Base-by-base conservation (phyloP, 2,113 vertebrate species). In the Picathartes gymnocephalus region DNA sequence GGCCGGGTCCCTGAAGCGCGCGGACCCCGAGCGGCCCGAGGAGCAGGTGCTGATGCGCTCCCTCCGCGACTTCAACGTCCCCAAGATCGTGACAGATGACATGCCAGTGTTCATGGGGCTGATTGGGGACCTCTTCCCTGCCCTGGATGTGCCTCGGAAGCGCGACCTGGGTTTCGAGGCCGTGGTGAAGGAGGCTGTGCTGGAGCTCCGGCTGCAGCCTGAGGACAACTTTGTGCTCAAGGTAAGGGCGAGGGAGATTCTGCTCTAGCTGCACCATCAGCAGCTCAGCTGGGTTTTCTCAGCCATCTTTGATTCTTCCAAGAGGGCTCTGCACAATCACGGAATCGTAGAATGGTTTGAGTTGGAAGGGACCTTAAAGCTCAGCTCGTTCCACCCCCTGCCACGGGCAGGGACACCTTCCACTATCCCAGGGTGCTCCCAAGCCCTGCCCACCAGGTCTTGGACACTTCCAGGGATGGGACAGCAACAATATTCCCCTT, bases 141-240 rank as follows among this genome's bases (percentile, higher is more conserved):
- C 98, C 0, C 92, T 99, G 96, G 98, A 99, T 1, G 98, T 99
- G 25, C 99, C 99, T 44, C 98, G 99, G 66, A 99, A 98, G 94
- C 98, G 98, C 74, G 98, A 99, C 92, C 87, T 97, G 81, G 92
- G 96, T 83, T 99, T 99, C 6, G 99, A 99, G 96, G 97, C 97
- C 0, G 93, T 98, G 33, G 98, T 99, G 71, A 98, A 96, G 73
- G 97, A 99, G 82, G 98, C 99, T 0, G 96, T 99, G 17, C 61
- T 99, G 96, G 98, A 99, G 56, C 98, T 99, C 35, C 98, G 97
- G 51, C 93, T 99, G 73, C 99, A 99, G 85, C 98, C 99, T 0
- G 99, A 99, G 88, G 99, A 99, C 83, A 99, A 98, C 96, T 99
- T 99, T 95, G 97, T 99, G 54, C 98, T 99, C 37, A 99, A 99